Base-by-base conservation (phyloP, 2,888 invertebrate species). In the Eulithis testata region DNA sequence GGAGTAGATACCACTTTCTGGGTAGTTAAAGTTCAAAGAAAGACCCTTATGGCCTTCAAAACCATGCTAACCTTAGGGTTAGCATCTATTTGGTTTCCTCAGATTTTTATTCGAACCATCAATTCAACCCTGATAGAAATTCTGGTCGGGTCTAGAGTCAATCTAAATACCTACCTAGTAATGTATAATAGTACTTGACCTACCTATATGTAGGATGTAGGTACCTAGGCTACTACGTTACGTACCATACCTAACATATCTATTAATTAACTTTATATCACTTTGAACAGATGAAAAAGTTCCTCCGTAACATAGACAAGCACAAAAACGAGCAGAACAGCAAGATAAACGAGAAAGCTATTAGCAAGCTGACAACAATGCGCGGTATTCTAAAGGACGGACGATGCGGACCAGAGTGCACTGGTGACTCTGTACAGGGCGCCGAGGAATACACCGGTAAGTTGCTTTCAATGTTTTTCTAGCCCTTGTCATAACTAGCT, bases 301-400 rank as follows among this genome's bases (percentile, higher is more conserved):
- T 90, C 70, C 84, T 92, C 7, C 90, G 92, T 63, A 92, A 91
- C 76, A 87, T 91, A 62, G 92, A 93, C 74, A 93, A 92, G 76
- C 90, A 92, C 73, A 91, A 91, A 78, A 86, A 80, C 68, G 91
- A 91, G 7, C 86, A 87, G 66, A 84, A 81, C 69, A 78, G 76
- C 68, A 90, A 89, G 73, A 76, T 75, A 58, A 80, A 67, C 40
- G 91, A 90, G 72, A 89, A 88, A 68, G 84, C 85, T 11, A 80
- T 90, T 53, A 90, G 89, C 73, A 91, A 91, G 71, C 76, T 91
- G 69, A 88, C 89, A 49, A 88, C 89, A 31, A 87, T 89, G 86
- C 85, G 91, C 0, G 88, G 93, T 12, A 93, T 93, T 47, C 79
- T 93, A 47, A 93, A 93, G 73, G 91, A 90, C 70, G 88, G 88